Base-by-base conservation (phyloP, 1,140 invertebrate genomes). In the Stegodyphus dumicola region DNA sequence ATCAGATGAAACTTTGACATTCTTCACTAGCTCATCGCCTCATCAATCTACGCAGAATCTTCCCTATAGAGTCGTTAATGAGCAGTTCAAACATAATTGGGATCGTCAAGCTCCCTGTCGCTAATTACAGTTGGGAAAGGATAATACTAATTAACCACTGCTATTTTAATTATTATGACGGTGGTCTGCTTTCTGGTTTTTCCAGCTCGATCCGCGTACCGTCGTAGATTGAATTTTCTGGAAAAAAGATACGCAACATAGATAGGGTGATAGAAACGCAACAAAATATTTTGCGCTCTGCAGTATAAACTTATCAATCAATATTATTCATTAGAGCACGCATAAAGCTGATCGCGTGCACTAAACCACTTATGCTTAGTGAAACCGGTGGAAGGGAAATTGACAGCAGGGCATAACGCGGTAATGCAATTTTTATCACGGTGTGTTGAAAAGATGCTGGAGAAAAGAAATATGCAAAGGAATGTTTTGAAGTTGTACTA, bases 101-200 rank as follows among this genome's bases (percentile, higher is more conserved):
- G 77, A 51, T 78, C 77, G 77, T 78, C 77, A 78, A 67, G 66
- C 77, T 78, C 69, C 77, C 77, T 78, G 77, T 69, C 77, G 17
- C 66, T 78, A 69, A 78, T 78, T 78, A 78, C 77, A 51, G 64
- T 18, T n/a, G 64, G 77, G 77, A 54, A 69, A 18, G 65, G 18
- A 78, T 69, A 64, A 78, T 78, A 54, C 67, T 78, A 78, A 78
- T 78, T 78, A 78, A 78, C 77, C 77, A 78, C 77, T 78, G 66
- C 77, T 69, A 64, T 65, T 78, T 78, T 69, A 78, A 78, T 78
- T 78, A 54, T 78, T 78, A 78, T 78, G 77, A 78, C 65, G 77
- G 65, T 69, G 66, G 66, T 17, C 51, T 48, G 51, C 49, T n/a
- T 65, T 49, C 10, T 69, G 66, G 64, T 78, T 78, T 78, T 78